Base-by-base conservation (phyloP, 2,888 invertebrate species). In the Tetrapedia diversipes region DNA sequence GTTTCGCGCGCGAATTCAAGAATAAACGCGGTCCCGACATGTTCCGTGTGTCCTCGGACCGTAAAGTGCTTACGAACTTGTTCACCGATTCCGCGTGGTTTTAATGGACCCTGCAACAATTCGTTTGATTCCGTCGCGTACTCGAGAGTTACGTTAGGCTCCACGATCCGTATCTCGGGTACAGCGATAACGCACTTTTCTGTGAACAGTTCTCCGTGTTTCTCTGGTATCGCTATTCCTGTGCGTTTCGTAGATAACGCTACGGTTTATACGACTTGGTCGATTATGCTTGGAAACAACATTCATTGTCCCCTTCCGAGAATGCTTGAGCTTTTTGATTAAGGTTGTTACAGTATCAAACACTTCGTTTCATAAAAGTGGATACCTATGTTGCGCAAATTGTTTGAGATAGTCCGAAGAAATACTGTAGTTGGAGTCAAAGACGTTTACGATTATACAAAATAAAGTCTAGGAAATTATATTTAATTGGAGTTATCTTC, bases 1-100 rank as follows among this genome's bases (percentile, higher is more conserved):
- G 84, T 66, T n/a, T 39, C 47, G 61, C 45, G 27, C n/a, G 61
- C 27, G 24, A 47, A 79, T 79, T 73, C 67, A 72, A 82, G 79
- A 80, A 77, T 77, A 57, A 45, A 43, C 56, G 73, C 22, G 49
- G 59, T 2, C n/a, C 47, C 66, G 63, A 60, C 60, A 39, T 37
- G 57, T 67, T 76, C 79, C 71, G 59, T 10, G 64, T 45, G 54
- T 72, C 68, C 78, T 71, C 66, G 79, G 47, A 27, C 64, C 53
- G 37, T 74, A 63, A 76, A 74, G 29, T 68, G 56, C 63, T 63
- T 59, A 24, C 54, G 41, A 54, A 19, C 63, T 78, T 74, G 82
- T 80, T 54, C 59, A 54, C 6, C 45, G 81, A 74, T 81, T 72
- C 54, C 57, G 29, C 59, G 57, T 51, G 64, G 53, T 39, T 80